Base-by-base conservation (phyloP, 92 coral and sea anemone species). In the Montipora capitata region DNA sequence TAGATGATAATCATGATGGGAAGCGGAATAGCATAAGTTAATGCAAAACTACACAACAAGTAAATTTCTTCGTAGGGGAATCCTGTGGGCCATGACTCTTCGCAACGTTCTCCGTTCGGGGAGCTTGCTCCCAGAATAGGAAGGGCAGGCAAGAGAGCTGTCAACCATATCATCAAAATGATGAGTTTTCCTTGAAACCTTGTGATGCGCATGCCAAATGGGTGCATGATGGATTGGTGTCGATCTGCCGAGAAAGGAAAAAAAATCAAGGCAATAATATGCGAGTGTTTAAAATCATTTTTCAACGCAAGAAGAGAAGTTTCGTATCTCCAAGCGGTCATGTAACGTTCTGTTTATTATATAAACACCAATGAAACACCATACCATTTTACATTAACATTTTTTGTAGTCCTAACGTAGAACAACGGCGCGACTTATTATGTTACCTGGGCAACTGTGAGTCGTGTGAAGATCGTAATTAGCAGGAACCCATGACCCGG, bases 21-120 rank as follows among this genome's bases (percentile, higher is more conserved):
- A 79, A 97, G 88, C 20, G 99, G 99, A 27, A 97, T 77, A 1
- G 98, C 97, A 85, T 96, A 97, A 4, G 99, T 97, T 40, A 97
- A 88, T n/a, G 94, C 74, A 59, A 97, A 97, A 5, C 94, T 86
- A 59, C 93, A 94, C 2, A 86, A 78, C 75, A 77, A 78, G 75
- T 94, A 94, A 20, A 88, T 57, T 41, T 72, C 90, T 40, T 59
- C 7, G 83, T 74, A 85, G 5, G 81, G 65, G 20, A 85, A 43
- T 10, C 89, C 89, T 6, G 69, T 49, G 10, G 99, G 98, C 99
- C 99, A 97, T 1, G 0, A 7, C 68, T 97, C 99, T 0, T 1
- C 5, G 80, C 99, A 97, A 11, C 85, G 45, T 13, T 17, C 84
- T 5, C 89, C 89, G 0, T 10, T 13, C 49, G 54, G 62, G 8